These are phyloP conservation scores for Ceratina japonica DNA, from an alignment of 1,140 invertebrate species.

Conservation along the genomic window DNA sequence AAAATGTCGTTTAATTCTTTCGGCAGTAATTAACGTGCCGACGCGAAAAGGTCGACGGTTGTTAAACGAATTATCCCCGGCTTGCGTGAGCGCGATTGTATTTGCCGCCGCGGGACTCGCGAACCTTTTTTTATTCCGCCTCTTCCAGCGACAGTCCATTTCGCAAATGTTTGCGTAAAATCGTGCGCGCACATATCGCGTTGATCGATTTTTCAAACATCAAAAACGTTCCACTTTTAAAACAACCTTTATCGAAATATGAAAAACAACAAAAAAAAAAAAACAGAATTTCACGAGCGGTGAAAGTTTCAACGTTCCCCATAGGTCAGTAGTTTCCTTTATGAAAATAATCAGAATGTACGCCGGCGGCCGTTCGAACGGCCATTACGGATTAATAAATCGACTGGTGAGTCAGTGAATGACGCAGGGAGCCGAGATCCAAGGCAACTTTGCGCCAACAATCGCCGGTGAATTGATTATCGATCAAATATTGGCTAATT, in stretches of 20 bases:
- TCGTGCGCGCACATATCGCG: too few species aligned
- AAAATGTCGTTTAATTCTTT: background rate
- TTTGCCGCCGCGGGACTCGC: background rate
- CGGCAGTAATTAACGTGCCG: background rate
- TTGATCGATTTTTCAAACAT: too few species aligned
- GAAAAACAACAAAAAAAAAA: too few species aligned
- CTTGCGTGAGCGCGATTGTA: background rate
- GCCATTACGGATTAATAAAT: background rate
- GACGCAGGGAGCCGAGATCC: background rate
- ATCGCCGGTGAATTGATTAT: background rate
- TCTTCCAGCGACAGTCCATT: background rate
- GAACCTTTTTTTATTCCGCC: background rate
- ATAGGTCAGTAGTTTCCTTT: too few species aligned
- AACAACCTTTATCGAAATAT: too few species aligned
- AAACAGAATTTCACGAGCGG: too few species aligned
- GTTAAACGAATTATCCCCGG: constrained; percentile 18
- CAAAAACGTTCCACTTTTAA: too few species aligned
- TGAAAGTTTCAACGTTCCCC: too few species aligned
- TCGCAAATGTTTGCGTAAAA: too few species aligned
- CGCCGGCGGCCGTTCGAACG: background rate
- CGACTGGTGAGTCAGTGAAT: background rate
- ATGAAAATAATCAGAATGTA: background rate
- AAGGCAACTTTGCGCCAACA: background rate
- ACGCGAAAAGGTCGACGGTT: background rate
- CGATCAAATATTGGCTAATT: constrained; percentile 24